These are phyloP conservation scores for Epinephelus moara DNA, from an alignment of 2,113 vertebrate genomes.

Conservation along the genomic window DNA sequence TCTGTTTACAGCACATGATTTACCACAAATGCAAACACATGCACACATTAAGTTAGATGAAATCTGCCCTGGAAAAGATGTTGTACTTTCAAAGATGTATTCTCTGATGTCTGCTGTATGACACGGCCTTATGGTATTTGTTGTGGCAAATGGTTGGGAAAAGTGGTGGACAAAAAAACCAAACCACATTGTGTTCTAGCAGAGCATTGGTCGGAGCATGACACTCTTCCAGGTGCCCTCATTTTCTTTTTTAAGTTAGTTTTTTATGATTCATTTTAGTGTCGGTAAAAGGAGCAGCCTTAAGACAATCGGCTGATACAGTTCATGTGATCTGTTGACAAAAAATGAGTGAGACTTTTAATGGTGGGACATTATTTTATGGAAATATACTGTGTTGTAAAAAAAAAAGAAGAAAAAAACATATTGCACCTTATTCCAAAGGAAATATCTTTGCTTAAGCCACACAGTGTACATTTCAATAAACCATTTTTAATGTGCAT, in stretches of 20 bases:
- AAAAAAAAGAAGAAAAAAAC: not conserved
- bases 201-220: too few species aligned
- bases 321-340: constrained; percentile 7
- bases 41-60: not conserved
- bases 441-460: not conserved
- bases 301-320: constrained; percentile 9
- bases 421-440: not conserved
- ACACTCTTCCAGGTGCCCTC: not conserved
- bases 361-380: not conserved
- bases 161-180: not conserved
- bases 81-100: constrained; percentile 13
- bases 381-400: not conserved
- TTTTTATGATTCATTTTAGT: not conserved
- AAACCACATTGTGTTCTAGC: not conserved
- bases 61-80: not conserved
- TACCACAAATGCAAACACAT: constrained; percentile 11
- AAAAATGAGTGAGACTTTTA: constrained; percentile 9
- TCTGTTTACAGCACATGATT: not conserved
- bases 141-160: not conserved
- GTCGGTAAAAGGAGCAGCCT: constrained; percentile 1
- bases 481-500: not conserved
- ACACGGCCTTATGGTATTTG: not conserved
- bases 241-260: not conserved
- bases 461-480: not conserved
- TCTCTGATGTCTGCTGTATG: constrained; percentile 11